These are phyloP conservation scores for Schizopygopsis malacanthus DNA, from an alignment of 2,797 vertebrate genomes.

Conservation along the genomic window DNA sequence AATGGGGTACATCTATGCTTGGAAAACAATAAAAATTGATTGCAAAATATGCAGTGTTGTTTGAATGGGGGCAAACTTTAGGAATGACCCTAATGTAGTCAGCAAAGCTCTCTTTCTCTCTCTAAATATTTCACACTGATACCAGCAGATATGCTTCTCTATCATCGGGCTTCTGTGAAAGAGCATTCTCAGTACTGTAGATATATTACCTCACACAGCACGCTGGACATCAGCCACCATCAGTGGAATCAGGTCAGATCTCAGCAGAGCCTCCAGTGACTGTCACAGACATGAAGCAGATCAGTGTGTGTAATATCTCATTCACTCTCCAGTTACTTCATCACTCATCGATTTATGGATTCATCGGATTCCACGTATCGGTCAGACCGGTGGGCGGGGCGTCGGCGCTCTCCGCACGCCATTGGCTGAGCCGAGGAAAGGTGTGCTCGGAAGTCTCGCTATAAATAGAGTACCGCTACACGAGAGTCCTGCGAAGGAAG, in stretches of 20 bases:
- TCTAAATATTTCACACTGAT: too few species aligned
- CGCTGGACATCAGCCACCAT: slow-evolving; percentile 64
- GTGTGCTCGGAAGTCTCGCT: slow-evolving; percentile 62
- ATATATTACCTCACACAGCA: slow-evolving; percentile 68
- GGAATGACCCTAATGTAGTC: neutral
- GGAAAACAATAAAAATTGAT: too few species aligned
- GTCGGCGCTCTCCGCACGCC: slow-evolving; percentile 41
- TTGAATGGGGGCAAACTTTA: neutral
- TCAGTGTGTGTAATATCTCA: slow-evolving; percentile 53
- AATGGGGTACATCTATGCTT: too few species aligned
- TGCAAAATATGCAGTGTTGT: too few species aligned
- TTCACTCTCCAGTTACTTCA: slow-evolving; percentile 4
- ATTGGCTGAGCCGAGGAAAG: slow-evolving; percentile 70
- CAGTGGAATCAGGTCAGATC: slow-evolving; percentile 71
- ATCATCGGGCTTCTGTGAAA: too few species aligned
- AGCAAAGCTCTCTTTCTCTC: too few species aligned
- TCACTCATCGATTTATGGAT: neutral
- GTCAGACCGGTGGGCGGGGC: slow-evolving; percentile 62
- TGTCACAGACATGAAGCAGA: slow-evolving; percentile 43
- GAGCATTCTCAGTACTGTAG: slow-evolving; percentile 63
- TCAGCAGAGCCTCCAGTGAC: neutral
- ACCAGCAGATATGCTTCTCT: too few species aligned
- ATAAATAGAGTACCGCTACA: slow-evolving; percentile 72
- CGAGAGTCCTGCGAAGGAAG: slow-evolving; percentile 69
- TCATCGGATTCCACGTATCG: neutral